A percentile compares a stretch with the other conserved stretches of the same genome.
Conservation (phyloP, 92 coral and sea anemone genomes). For the Galaxea fascicularis region DNA sequence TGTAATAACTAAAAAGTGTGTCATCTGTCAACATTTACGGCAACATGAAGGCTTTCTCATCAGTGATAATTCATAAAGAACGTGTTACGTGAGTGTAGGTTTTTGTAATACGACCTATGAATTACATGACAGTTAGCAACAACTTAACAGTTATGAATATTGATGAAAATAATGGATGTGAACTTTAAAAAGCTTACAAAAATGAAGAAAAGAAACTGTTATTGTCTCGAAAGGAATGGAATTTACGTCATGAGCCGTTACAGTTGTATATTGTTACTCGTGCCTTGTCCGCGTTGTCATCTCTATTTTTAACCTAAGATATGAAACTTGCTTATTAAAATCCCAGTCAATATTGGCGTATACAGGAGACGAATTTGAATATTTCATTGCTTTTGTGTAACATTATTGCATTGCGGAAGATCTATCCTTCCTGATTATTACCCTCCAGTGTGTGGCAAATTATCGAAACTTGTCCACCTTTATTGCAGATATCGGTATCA, state of each 20-base stretch:
- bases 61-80: not conserved
- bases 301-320: not conserved
- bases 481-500: no score
- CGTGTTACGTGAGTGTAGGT: not conserved
- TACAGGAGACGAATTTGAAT: conserved; percentile 1
- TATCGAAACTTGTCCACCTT: no score
- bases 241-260: not conserved
- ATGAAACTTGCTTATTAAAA: not conserved
- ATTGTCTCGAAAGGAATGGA: no score
- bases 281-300: not conserved
- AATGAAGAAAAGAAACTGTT: not conserved
- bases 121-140: not conserved
- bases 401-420: not conserved
- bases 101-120: not conserved
- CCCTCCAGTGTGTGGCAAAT: no score
- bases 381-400: not conserved
- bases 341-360: conserved; percentile 11
- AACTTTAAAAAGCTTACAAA: not conserved
- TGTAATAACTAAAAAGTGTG: no score
- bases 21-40: no score
- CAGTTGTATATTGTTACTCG: not conserved
- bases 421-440: not conserved
- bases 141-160: conserved; percentile 6
- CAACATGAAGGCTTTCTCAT: no score
- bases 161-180: not conserved